Conservation (phyloP, 2,888 invertebrate species). For the Nymphalis c-album region DNA sequence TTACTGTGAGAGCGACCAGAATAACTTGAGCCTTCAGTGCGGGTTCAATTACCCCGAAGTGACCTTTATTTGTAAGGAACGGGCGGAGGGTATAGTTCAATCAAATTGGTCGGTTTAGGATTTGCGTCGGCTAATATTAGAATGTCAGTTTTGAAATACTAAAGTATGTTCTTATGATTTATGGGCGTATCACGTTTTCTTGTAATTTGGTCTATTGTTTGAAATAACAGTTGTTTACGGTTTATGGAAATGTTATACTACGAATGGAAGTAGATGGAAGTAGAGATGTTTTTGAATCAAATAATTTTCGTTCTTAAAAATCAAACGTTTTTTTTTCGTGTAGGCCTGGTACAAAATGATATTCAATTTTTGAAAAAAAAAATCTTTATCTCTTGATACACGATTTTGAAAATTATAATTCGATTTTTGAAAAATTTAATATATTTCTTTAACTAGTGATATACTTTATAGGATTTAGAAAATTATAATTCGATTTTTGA, state of each 20-base stretch:
- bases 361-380: too few relatives aligned
- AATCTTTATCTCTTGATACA: too few relatives aligned
- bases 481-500: too few relatives aligned
- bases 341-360: too few relatives aligned
- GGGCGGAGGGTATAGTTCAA: conserved; percentile 45
- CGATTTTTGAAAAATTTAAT: too few relatives aligned
- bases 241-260: conserved; percentile 5
- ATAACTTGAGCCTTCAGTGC: conserved; percentile 50
- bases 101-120: conserved; percentile 41
- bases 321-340: too few relatives aligned
- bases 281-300: too few relatives aligned
- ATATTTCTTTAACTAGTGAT: too few relatives aligned
- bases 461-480: too few relatives aligned
- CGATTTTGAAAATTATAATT: too few relatives aligned
- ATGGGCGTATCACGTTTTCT: conserved; percentile 41
- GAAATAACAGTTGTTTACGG: conserved; percentile 20
- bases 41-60: conserved; percentile 41
- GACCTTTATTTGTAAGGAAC: conserved; percentile 29
- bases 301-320: too few relatives aligned
- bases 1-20: conserved; percentile 54
- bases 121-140: conserved; percentile 66
- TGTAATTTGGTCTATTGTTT: conserved; percentile 37
- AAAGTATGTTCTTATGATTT: conserved; percentile 45
- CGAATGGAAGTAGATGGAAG: background rate
- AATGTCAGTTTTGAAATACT: conserved; percentile 62